Evolutionary conservation across 2,888 invertebrate genomes (phyloP).

Genomic region (Beris chalybata): DNA sequence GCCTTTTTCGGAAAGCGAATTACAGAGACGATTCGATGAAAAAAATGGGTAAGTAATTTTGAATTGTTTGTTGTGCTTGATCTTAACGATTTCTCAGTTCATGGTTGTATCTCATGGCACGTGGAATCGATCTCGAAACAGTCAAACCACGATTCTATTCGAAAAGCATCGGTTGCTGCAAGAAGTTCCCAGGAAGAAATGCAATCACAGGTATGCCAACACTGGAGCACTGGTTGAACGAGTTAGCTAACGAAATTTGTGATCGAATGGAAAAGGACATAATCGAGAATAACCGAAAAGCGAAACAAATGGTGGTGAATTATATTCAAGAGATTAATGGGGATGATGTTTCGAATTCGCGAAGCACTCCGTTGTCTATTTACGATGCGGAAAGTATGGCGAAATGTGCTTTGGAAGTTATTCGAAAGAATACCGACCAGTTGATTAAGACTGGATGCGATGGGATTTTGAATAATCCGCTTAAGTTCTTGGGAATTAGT

Average conservation of each 20-base stretch:
- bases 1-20: conserved; percentile 68
- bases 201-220: conserved; percentile 69
- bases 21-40: conserved; percentile 76
- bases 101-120: conserved; percentile 84
- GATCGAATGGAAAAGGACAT: conserved; percentile 81
- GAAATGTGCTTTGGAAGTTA: conserved; percentile 65
- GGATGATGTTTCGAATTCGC: conserved; percentile 65
- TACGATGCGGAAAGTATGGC: conserved; percentile 71
- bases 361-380: conserved; percentile 63
- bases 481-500: conserved; percentile 75
- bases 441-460: conserved; percentile 50
- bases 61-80: conserved; percentile 51
- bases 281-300: conserved; percentile 77
- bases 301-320: conserved; percentile 74
- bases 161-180: conserved; percentile 95
- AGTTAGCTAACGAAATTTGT: conserved; percentile 78
- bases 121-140: conserved; percentile 85
- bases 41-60: conserved; percentile 89
- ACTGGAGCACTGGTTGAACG: conserved; percentile 77
- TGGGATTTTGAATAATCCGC: conserved; percentile 57
- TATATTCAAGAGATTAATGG: conserved; percentile 63
- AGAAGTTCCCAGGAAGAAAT: conserved; percentile 84
- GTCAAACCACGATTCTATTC: conserved; percentile 82
- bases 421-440: conserved; percentile 63
- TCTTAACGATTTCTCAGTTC: conserved; percentile 57